Evolutionary conservation across 2,888 invertebrate genomes (phyloP).

Genomic region (Lasioglossum zephyrum): DNA sequence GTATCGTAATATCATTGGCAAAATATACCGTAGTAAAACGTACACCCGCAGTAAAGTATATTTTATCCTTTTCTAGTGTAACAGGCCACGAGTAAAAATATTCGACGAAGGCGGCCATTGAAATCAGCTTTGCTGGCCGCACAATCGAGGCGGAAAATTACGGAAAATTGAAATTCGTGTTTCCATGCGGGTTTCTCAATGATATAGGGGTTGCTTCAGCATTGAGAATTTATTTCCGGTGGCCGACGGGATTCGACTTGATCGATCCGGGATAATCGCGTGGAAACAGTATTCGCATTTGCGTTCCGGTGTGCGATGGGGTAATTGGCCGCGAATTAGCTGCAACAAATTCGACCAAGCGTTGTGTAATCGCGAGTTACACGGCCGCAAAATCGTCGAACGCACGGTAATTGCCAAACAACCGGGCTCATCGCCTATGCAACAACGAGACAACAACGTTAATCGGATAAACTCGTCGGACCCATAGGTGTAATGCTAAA

Average conservation of each 20-base stretch:
- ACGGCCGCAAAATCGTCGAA: constrained; percentile 12
- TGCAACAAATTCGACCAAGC: constrained; percentile 19
- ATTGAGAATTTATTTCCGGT: not conserved
- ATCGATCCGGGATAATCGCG: constrained; percentile 16
- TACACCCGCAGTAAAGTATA: no score
- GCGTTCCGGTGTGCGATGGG: not conserved
- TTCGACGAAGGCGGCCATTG: not conserved
- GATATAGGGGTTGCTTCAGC: no score
- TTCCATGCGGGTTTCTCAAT: not conserved
- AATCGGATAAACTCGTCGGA: constrained; percentile 26
- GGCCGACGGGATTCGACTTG: not conserved
- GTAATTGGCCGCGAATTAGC: not conserved
- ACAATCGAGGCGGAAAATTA: not conserved
- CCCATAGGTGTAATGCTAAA: constrained; percentile 24
- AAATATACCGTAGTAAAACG: no score
- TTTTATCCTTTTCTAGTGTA: no score
- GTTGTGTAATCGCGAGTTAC: constrained; percentile 29
- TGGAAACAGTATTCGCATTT: not conserved
- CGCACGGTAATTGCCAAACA: constrained; percentile 34
- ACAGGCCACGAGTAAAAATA: not conserved
- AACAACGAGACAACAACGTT: constrained; percentile 20
- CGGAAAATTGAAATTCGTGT: constrained; percentile 31
- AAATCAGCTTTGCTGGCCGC: no score
- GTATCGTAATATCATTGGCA: no score
- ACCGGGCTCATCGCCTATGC: constrained; percentile 23